Evolutionary conservation across 2,113 vertebrate genomes (phyloP).

Genomic region (Chionodraco myersi): DNA sequence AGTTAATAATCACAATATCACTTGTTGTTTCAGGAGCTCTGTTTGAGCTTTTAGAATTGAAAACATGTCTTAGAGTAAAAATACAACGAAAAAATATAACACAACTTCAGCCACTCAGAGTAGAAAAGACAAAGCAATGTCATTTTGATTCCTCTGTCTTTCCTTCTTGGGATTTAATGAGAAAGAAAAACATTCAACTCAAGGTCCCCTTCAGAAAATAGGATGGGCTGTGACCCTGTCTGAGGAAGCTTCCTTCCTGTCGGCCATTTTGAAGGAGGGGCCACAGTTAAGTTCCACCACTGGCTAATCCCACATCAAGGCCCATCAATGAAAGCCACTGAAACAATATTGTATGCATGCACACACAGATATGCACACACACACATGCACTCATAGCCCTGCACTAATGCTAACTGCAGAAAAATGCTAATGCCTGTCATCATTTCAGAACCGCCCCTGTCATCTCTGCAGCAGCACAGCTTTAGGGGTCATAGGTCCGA

Average conservation of each 20-base stretch:
- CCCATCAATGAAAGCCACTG: slow-evolving; percentile 67
- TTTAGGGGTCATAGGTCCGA: slow-evolving; percentile 76
- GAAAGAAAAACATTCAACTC: slow-evolving; percentile 76
- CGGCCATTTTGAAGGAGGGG: slow-evolving; percentile 80
- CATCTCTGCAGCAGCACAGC: slow-evolving; percentile 74
- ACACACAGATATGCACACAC: slow-evolving; percentile 35
- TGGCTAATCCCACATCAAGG: slow-evolving; percentile 77
- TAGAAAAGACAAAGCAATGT: slow-evolving; percentile 79
- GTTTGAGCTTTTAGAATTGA: background rate
- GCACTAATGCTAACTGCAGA: slow-evolving; percentile 79
- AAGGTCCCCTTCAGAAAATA: slow-evolving; percentile 83
- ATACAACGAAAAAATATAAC: background rate
- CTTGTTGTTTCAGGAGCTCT: slow-evolving; percentile 8
- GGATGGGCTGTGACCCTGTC: slow-evolving; percentile 79
- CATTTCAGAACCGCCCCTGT: slow-evolving; percentile 78
- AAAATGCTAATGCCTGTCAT: slow-evolving; percentile 84
- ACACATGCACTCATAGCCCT: slow-evolving; percentile 54
- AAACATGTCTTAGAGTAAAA: slow-evolving; percentile 28
- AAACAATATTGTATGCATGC: slow-evolving; percentile 66
- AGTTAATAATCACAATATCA: slow-evolving; percentile 5
- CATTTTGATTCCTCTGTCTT: slow-evolving; percentile 67
- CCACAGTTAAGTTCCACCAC: slow-evolving; percentile 67
- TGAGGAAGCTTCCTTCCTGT: slow-evolving; percentile 77
- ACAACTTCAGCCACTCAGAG: slow-evolving; percentile 39
- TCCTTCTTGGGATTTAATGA: slow-evolving; percentile 78